phyloP scores from a whole-genome alignment of 2,888 invertebrate genomes.

The Rhingia rostrata region DNA sequence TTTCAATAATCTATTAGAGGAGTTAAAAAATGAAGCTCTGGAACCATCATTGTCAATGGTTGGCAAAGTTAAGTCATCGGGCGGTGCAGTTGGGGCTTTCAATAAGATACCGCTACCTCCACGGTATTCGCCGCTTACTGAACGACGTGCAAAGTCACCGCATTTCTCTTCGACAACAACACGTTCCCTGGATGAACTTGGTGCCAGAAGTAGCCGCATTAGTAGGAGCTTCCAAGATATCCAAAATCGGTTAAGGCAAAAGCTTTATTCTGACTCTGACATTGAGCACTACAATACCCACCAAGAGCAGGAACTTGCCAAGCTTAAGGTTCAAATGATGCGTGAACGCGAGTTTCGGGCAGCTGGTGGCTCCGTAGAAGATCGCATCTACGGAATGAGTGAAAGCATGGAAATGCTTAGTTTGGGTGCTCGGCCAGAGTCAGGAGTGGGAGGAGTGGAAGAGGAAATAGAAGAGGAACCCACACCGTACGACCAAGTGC shows the following conservation, averaged over 20 bases:
- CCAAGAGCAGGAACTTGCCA: constrained; percentile 77
- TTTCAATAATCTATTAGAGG: constrained; percentile 77
- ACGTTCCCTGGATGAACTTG: constrained; percentile 44
- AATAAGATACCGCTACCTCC: constrained; percentile 33
- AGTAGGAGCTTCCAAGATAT: constrained; percentile 56
- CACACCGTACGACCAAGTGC: constrained; percentile 59
- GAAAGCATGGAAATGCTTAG: constrained; percentile 74
- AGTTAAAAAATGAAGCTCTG: constrained; percentile 78
- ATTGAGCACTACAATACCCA: constrained; percentile 76
- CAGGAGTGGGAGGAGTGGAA: not conserved
- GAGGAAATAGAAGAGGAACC: constrained; percentile 16
- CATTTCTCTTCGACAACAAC: constrained; percentile 25
- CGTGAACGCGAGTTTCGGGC: constrained; percentile 77
- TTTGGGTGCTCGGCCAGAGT: not conserved
- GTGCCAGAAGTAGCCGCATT: constrained; percentile 24
- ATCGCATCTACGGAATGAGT: constrained; percentile 25
- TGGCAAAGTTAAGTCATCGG: constrained; percentile 30
- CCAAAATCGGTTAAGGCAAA: constrained; percentile 63
- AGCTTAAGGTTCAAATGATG: constrained; percentile 77
- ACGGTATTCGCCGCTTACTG: constrained; percentile 26
- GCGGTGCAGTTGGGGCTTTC: constrained; percentile 7
- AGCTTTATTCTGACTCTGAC: constrained; percentile 77
- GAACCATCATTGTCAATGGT: constrained; percentile 25
- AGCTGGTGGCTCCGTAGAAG: constrained; percentile 65
- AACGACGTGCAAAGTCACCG: constrained; percentile 41